A percentile compares a stretch with the other conserved stretches of the same genome.
Conservation (phyloP, 2,113 vertebrate species). For the Cyprinus carpio region DNA sequence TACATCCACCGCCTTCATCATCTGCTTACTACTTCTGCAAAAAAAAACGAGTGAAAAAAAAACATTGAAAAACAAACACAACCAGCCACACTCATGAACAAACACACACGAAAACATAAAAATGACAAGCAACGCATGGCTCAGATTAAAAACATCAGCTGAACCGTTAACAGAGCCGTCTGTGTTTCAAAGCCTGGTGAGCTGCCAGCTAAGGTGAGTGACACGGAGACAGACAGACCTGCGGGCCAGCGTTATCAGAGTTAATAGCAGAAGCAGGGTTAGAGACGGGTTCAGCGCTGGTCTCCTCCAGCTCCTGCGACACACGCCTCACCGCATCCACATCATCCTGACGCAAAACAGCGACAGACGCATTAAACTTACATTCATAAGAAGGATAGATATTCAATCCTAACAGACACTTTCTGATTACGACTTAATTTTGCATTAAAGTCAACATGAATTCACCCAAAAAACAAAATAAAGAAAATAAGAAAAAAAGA, state of each 20-base stretch:
- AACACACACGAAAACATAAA: background rate
- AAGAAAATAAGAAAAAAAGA: too few species aligned
- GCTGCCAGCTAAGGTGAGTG: background rate
- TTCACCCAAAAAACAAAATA: too few species aligned
- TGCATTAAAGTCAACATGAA: background rate
- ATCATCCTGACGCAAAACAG: slow-evolving; percentile 70
- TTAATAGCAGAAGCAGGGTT: slow-evolving; percentile 74
- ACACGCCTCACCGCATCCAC: slow-evolving; percentile 60
- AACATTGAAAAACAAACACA: too few species aligned
- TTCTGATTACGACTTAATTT: background rate
- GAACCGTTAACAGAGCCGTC: too few species aligned
- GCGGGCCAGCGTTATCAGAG: slow-evolving; percentile 64
- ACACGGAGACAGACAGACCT: slow-evolving; percentile 66
- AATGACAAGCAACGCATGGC: background rate
- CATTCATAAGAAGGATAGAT: too few species aligned
- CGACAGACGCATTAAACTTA: slow-evolving; percentile 46
- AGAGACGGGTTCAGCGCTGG: slow-evolving; percentile 62
- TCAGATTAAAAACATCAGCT: background rate
- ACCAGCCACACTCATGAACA: background rate
- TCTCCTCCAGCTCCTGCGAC: slow-evolving; percentile 42
- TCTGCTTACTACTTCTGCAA: slow-evolving; percentile 72
- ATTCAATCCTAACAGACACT: background rate
- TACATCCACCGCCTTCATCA: slow-evolving; percentile 75
- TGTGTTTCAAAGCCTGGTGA: background rate
- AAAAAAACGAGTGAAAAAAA: background rate